phyloP scores from a whole-genome alignment of 2,113 vertebrate genomes.

The rat (Rattus norvegicus) region DNA sequence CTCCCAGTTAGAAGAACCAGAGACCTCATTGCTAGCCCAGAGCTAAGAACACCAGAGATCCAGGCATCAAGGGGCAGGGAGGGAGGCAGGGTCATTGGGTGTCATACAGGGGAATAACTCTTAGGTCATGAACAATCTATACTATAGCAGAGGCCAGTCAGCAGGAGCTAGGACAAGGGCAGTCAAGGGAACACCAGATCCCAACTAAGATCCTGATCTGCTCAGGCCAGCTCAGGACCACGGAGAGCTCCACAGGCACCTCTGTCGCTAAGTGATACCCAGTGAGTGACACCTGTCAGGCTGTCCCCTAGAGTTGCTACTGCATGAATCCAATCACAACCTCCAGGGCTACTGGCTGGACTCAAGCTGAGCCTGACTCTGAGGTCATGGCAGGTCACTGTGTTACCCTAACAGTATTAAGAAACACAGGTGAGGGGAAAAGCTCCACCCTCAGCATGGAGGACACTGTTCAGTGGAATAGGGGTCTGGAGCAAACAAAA shows the following conservation, averaged over 20 bases:
- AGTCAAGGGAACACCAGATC: background rate
- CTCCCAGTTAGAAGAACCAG: background rate
- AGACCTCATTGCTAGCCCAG: background rate
- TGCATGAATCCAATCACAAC: background rate
- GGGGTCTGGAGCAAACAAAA: background rate
- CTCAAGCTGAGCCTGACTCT: background rate
- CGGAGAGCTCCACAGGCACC: conserved; percentile 62
- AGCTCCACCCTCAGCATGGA: background rate
- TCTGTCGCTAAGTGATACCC: background rate
- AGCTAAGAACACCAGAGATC: background rate
- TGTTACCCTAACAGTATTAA: background rate
- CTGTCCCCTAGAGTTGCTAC: background rate
- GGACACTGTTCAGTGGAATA: background rate
- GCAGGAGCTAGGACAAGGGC: background rate
- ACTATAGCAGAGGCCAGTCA: background rate
- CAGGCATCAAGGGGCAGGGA: background rate
- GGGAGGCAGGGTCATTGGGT: background rate
- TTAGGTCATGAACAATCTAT: background rate
- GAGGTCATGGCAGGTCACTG: background rate
- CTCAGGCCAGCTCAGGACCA: conserved; percentile 68
- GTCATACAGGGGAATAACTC: background rate
- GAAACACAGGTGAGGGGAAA: background rate
- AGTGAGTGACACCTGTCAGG: conserved; percentile 55
- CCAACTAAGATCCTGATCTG: conserved; percentile 61
- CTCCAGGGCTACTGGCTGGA: background rate